Conservation (phyloP, 2,888 invertebrate species). For the Latheticus oryzae region DNA sequence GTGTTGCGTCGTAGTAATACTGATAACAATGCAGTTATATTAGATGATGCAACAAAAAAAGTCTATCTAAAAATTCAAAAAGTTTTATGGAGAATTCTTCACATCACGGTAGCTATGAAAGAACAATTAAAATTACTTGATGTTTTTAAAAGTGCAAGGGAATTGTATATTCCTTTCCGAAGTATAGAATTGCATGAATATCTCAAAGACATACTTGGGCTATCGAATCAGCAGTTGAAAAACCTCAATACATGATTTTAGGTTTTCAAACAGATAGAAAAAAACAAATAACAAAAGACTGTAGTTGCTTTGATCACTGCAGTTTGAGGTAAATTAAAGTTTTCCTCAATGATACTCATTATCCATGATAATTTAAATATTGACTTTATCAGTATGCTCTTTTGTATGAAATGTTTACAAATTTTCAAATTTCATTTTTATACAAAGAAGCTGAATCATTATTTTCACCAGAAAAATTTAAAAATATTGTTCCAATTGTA, state of each 20-base stretch:
- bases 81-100: conserved; percentile 40
- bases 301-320: conserved; percentile 30
- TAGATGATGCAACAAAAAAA: no score
- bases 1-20: conserved; percentile 36
- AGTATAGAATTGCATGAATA: conserved; percentile 41
- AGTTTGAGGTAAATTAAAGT: conserved; percentile 26
- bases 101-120: conserved; percentile 29
- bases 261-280: conserved; percentile 60
- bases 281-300: conserved; percentile 44
- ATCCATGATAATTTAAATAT: conserved; percentile 1
- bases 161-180: conserved; percentile 28
- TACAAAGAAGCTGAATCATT: conserved; percentile 8
- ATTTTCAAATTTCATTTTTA: conserved; percentile 13
- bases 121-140: conserved; percentile 10
- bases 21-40: conserved; percentile 41
- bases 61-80: no score
- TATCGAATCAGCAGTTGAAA: conserved; percentile 51
- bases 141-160: conserved; percentile 4
- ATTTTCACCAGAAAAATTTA: conserved; percentile 20
- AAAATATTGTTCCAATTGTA: conserved; percentile 12
- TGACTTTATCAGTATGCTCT: conserved; percentile 1
- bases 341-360: conserved; percentile 33
- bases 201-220: conserved; percentile 44
- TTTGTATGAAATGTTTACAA: conserved; percentile 38
- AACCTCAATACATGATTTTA: conserved; percentile 59